These are phyloP conservation scores for Camponotus vicinus DNA, from an alignment of 1,140 invertebrate species.

Conservation along the genomic window DNA sequence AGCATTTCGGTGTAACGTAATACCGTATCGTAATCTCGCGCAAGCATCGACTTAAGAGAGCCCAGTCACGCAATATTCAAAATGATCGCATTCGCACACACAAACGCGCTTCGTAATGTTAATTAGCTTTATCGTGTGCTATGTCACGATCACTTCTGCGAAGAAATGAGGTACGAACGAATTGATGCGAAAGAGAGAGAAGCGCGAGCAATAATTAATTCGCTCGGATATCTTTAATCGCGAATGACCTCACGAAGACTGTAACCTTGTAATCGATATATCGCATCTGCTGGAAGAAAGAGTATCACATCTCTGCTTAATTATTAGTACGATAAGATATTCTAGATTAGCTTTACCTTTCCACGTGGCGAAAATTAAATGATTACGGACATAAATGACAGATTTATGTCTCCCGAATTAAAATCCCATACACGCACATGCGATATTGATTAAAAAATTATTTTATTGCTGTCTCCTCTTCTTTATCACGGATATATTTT, in stretches of 20 bases:
- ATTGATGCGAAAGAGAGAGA: not conserved
- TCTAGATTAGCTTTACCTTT: slow-evolving; percentile 18
- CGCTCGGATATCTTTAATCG: slow-evolving; percentile 39
- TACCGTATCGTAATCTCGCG: slow-evolving; percentile 41
- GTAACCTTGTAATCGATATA: slow-evolving; percentile 24
- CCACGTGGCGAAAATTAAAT: not conserved
- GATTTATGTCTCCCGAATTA: not conserved
- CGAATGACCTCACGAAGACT: slow-evolving; percentile 15
- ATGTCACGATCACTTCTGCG: not conserved
- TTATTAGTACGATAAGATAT: slow-evolving; percentile 36
- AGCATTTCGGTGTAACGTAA: slow-evolving; percentile 46
- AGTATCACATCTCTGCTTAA: slow-evolving; percentile 22
- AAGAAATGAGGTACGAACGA: not conserved
- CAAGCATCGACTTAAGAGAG: slow-evolving; percentile 44
- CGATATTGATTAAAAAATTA: not conserved
- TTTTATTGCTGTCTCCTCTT: not conserved
- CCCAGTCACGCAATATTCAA: slow-evolving; percentile 55
- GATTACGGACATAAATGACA: not conserved
- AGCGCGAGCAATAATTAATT: slow-evolving; percentile 38
- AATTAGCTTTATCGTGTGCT: slow-evolving; percentile 17
- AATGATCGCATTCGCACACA: slow-evolving; percentile 25
- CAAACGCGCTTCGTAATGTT: slow-evolving; percentile 40
- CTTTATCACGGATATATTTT: not conserved
- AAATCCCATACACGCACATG: not conserved
- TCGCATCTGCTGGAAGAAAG: slow-evolving; percentile 12